phyloP scores from a whole-genome alignment of 2,113 vertebrate species.

The Baryphthengus martii region DNA sequence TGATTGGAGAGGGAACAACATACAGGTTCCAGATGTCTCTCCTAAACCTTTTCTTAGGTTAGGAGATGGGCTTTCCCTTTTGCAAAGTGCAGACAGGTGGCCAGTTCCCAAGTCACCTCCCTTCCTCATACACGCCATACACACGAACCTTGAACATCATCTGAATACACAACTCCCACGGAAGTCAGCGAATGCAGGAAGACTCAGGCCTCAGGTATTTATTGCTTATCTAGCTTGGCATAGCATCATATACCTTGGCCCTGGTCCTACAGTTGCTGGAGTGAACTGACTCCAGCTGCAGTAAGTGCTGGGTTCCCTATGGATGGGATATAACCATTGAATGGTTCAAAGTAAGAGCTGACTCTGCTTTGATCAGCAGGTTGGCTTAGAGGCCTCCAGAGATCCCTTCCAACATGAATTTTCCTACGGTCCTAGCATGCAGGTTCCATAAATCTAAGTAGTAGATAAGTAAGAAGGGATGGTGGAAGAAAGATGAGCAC shows the following conservation, averaged over 20 bases:
- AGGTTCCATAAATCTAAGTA: not conserved
- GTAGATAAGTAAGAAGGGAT: not conserved
- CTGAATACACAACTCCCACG: not conserved
- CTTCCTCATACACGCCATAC: not conserved
- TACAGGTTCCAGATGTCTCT: not conserved
- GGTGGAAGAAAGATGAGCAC: not conserved
- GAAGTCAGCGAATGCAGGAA: not conserved
- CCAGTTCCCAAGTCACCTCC: not conserved
- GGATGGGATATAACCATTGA: not conserved
- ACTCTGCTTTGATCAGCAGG: not conserved
- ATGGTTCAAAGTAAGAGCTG: not conserved
- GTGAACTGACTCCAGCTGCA: not conserved
- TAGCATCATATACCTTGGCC: not conserved
- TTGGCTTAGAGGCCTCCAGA: not conserved
- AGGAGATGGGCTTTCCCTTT: not conserved
- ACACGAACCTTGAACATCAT: not conserved
- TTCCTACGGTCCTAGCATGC: not conserved
- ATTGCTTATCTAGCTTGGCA: not conserved
- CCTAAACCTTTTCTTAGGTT: not conserved
- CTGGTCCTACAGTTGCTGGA: not conserved
- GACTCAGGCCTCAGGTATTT: conserved; percentile 11
- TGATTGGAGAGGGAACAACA: not conserved
- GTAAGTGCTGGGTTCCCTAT: not conserved
- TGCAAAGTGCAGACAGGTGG: not conserved
- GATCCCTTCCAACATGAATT: not conserved